Evolutionary conservation across 2,888 invertebrate species (phyloP), one percentile per base, ranked within the genome.

Genomic region (Myathropa florea): DNA sequence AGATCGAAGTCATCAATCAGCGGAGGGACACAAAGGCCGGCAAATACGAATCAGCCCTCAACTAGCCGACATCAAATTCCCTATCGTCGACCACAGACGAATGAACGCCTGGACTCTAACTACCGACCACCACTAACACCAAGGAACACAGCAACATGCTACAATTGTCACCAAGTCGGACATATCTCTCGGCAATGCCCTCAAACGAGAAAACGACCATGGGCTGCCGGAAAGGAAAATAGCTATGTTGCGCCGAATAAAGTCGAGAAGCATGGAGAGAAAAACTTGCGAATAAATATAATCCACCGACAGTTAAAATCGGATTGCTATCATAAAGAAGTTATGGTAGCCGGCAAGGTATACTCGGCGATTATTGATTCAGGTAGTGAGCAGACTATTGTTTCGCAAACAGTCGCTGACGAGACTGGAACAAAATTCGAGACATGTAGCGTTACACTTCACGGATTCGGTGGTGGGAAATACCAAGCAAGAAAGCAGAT

Each of bases 391-490:
- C 57, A 70, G 30, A 71, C 57, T 2, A 14, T 63, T 0, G n/a
- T 30, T 4, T 21, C 61, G 4, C 30, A 72, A 24, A 61, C 61
- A 18, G 18, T 18, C 18, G n/a, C 2, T 1, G 1, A 26, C 30
- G 3, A 26, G 3, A 9, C 24, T 33, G 6, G 53, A 12, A 9
- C 23, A 12, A 36, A 36, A 14, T 12, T 14, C 30, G 6, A 60
- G 2, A 68, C 55, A 0, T n/a, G n/a, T n/a, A n/a, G n/a, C n/a
- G n/a, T n/a, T n/a, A n/a, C n/a, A n/a, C 24, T 70, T 18, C 55
- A 68, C 26, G 77, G 77, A 7, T 68, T 77, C 10, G 77, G 77
- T 10, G 68, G 68, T 2, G 68, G 77, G 12, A 77, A 55, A 18
- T 77, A 53, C 24, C 23, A n/a, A 46, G 53, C 33, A 0, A 14